Evolutionary conservation across 2,888 invertebrate genomes (phyloP).

Genomic region (Fragum fragum): DNA sequence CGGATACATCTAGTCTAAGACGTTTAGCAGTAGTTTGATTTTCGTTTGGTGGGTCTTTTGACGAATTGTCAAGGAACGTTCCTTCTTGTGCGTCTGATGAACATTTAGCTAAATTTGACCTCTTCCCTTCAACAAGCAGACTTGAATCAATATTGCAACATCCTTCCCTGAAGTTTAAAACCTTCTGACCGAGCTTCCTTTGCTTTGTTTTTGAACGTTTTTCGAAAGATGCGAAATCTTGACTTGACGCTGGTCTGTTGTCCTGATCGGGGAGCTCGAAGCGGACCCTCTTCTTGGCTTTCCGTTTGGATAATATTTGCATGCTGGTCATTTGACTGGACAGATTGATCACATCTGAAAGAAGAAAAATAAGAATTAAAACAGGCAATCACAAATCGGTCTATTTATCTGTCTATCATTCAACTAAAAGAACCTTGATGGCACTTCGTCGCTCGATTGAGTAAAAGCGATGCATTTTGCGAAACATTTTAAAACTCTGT

Average conservation of each 20-base stretch:
- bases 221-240: slow-evolving; percentile 7
- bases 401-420: too few species aligned
- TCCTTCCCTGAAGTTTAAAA: not conserved
- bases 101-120: not conserved
- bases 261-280: slow-evolving; percentile 39
- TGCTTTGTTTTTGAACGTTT: not conserved
- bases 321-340: slow-evolving; percentile 42
- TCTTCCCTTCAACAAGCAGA: not conserved
- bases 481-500: too few species aligned
- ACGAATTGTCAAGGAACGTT: not conserved
- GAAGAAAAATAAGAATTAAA: not conserved
- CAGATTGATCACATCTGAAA: slow-evolving; percentile 47
- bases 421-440: too few species aligned
- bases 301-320: slow-evolving; percentile 37
- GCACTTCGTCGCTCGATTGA: too few species aligned
- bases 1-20: not conserved
- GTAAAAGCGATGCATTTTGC: too few species aligned
- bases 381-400: too few species aligned
- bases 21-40: not conserved
- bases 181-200: not conserved
- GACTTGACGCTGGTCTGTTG: not conserved
- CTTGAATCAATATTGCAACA: not conserved
- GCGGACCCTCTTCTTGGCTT: slow-evolving; percentile 48
- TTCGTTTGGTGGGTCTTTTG: not conserved
- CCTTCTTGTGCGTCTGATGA: not conserved